A percentile compares a stretch with the other conserved stretches of the same genome.
phyloP scores from a whole-genome alignment of 2,888 invertebrate species.

The Agriotes lineatus region DNA sequence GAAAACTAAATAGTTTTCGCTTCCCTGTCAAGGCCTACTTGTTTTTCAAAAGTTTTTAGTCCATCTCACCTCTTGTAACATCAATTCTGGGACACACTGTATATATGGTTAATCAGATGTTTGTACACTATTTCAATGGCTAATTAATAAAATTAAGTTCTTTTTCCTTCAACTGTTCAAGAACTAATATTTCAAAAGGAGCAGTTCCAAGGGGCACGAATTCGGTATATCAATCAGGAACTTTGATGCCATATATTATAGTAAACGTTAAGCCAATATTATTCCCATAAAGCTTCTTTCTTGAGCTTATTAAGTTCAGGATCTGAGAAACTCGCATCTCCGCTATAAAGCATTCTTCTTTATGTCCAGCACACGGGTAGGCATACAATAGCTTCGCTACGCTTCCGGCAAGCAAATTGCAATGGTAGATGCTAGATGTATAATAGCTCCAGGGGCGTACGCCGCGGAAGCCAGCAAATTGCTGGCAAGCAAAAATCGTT shows the following conservation, averaged over 20 bases:
- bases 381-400: conserved; percentile 53
- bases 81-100: too few relatives aligned
- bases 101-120: too few relatives aligned
- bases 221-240: conserved; percentile 37
- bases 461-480: not conserved
- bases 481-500: too few relatives aligned
- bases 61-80: too few relatives aligned
- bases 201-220: conserved; percentile 12
- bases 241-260: conserved; percentile 39
- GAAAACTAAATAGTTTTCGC: too few relatives aligned
- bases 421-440: conserved; percentile 43
- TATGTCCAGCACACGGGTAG: conserved; percentile 54
- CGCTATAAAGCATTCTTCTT: conserved; percentile 57
- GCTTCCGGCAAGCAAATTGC: conserved; percentile 54
- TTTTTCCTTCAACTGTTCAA: too few relatives aligned
- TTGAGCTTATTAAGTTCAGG: conserved; percentile 44
- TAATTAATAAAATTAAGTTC: too few relatives aligned
- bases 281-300: conserved; percentile 44
- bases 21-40: too few relatives aligned
- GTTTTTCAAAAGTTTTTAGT: too few relatives aligned
- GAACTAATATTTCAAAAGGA: not conserved
- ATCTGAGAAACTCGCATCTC: conserved; percentile 44
- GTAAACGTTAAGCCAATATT: conserved; percentile 44
- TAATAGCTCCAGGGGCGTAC: conserved; percentile 40
- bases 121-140: too few relatives aligned